phyloP scores from a whole-genome alignment of 2,797 vertebrate species.

The Sebastes diaconus region DNA sequence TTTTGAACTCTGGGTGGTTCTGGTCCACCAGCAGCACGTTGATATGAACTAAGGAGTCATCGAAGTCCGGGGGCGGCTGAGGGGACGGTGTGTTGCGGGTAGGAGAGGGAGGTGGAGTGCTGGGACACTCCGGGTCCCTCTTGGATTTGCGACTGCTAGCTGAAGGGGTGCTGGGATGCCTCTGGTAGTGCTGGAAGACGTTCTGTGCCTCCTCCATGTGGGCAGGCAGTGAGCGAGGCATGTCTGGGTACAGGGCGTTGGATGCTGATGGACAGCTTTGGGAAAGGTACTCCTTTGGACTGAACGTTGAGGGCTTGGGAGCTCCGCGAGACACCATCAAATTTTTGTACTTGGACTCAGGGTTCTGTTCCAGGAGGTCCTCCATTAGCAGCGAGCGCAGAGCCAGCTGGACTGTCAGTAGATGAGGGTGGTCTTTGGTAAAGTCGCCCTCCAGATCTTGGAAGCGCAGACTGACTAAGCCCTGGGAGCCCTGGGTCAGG shows the following conservation, averaged over 20 bases:
- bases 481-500: slow-evolving; percentile 93
- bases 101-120: slow-evolving; percentile 95
- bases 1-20: slow-evolving; percentile 92
- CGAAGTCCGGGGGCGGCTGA: slow-evolving; percentile 85
- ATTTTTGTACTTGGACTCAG: slow-evolving; percentile 94
- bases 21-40: slow-evolving; percentile 94
- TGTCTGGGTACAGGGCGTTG: slow-evolving; percentile 90
- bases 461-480: slow-evolving; percentile 93
- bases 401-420: slow-evolving; percentile 90
- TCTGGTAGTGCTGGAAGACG: slow-evolving; percentile 97
- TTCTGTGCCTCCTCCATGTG: slow-evolving; percentile 97
- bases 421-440: slow-evolving; percentile 92
- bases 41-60: slow-evolving; percentile 96
- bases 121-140: slow-evolving; percentile 86
- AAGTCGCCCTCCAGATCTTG: slow-evolving; percentile 95
- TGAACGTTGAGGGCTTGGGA: slow-evolving; percentile 91
- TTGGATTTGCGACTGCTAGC: slow-evolving; percentile 80
- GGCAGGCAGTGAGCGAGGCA: slow-evolving; percentile 96
- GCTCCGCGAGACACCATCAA: slow-evolving; percentile 96
- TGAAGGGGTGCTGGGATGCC: slow-evolving; percentile 85
- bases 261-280: slow-evolving; percentile 93
- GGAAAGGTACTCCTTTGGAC: slow-evolving; percentile 94
- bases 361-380: slow-evolving; percentile 92
- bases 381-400: slow-evolving; percentile 96
- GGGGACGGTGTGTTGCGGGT: slow-evolving; percentile 76